Evolutionary conservation across 2,797 vertebrate genomes (phyloP).

Genomic region (Chelmon rostratus): DNA sequence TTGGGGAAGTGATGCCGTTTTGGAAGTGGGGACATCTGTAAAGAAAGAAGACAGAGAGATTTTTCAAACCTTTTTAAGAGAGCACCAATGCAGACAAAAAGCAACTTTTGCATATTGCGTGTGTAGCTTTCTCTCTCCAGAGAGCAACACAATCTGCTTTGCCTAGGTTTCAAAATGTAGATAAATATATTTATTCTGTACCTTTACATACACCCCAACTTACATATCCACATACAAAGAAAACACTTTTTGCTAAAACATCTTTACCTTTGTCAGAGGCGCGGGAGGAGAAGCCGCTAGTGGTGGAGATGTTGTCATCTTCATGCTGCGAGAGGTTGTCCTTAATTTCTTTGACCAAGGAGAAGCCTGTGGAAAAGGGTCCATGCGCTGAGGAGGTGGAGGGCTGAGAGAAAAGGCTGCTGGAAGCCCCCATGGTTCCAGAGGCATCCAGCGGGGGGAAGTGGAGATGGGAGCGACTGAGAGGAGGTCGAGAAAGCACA

Average conservation of each 20-base stretch:
- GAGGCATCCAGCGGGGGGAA: constrained; percentile 89
- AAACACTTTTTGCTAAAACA: neutral
- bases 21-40: constrained; percentile 93
- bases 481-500: constrained; percentile 93
- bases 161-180: too few relatives aligned
- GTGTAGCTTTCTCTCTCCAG: too few relatives aligned
- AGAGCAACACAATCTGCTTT: too few relatives aligned
- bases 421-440: constrained; percentile 77
- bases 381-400: constrained; percentile 92
- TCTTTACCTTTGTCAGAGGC: constrained; percentile 96
- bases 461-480: constrained; percentile 93
- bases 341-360: constrained; percentile 98
- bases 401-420: constrained; percentile 89
- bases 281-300: constrained; percentile 98
- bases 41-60: neutral
- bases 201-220: neutral
- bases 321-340: constrained; percentile 98
- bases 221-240: neutral
- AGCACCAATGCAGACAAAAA: neutral
- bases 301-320: constrained; percentile 99
- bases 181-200: too few relatives aligned
- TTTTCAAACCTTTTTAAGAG: neutral
- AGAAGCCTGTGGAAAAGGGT: constrained; percentile 87
- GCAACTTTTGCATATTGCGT: too few relatives aligned
- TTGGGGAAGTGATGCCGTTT: constrained; percentile 89